These are phyloP conservation scores for Micromys minutus DNA, from an alignment of 2,113 vertebrate genomes.

Conservation along the genomic window DNA sequence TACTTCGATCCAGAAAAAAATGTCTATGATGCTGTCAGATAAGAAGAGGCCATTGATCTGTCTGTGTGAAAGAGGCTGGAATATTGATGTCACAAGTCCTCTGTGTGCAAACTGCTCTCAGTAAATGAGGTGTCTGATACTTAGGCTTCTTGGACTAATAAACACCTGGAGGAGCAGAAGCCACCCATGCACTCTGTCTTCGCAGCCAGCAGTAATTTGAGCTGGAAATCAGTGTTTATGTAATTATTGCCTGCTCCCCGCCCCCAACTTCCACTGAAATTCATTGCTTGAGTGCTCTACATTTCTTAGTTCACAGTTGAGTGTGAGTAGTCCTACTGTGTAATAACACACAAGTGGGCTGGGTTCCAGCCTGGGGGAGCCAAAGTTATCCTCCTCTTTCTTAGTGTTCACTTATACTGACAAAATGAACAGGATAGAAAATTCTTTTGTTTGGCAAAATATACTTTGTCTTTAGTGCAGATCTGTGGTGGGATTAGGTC, in stretches of 20 bases:
- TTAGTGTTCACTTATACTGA: neutral
- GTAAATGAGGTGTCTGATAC: slow-evolving; percentile 54
- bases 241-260: neutral
- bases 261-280: neutral
- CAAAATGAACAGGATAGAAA: neutral
- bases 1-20: slow-evolving; percentile 62
- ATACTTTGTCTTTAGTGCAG: neutral
- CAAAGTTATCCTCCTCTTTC: neutral
- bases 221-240: neutral
- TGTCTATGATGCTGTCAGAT: slow-evolving; percentile 54
- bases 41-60: slow-evolving; percentile 70
- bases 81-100: slow-evolving; percentile 55
- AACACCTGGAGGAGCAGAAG: slow-evolving; percentile 1
- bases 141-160: neutral
- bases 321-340: neutral
- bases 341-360: neutral
- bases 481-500: neutral
- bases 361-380: neutral
- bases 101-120: slow-evolving; percentile 26
- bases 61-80: neutral
- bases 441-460: neutral
- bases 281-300: neutral
- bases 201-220: neutral
- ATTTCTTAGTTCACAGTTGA: neutral
- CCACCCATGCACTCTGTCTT: neutral